These are phyloP conservation scores for Drosophila ohnishii DNA, from an alignment of 1,140 invertebrate species.

Conservation along the genomic window DNA sequence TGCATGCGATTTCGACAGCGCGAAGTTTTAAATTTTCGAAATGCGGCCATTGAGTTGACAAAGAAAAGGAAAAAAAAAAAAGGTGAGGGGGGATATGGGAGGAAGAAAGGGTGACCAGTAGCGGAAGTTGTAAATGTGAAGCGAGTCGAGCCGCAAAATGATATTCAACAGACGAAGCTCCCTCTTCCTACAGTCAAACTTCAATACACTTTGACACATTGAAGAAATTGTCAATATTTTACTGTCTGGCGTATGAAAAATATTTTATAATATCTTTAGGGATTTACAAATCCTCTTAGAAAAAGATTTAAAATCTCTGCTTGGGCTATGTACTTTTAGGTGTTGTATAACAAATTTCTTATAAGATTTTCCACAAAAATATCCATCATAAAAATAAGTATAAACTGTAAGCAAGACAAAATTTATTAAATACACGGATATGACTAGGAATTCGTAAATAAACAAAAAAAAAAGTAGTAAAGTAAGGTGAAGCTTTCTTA, in stretches of 20 bases:
- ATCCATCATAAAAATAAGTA: neutral
- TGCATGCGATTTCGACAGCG: slow-evolving; percentile 57
- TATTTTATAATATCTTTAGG: neutral
- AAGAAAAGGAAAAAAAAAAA: slow-evolving; percentile 42
- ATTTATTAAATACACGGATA: neutral
- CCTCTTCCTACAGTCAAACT: slow-evolving; percentile 15
- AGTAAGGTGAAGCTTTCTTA: neutral
- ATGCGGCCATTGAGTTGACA: slow-evolving; percentile 56
- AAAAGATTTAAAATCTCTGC: neutral
- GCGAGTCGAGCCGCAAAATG: slow-evolving; percentile 69
- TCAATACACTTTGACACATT: neutral
- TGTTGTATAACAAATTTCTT: neutral
- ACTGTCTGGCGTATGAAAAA: no score
- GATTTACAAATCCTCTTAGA: neutral
- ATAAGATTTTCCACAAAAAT: neutral
- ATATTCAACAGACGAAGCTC: slow-evolving; percentile 47
- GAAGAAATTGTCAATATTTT: no score
- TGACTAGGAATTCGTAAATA: neutral
- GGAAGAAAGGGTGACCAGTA: slow-evolving; percentile 16
- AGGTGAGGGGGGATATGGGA: neutral
- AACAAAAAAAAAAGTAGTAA: neutral
- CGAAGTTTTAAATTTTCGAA: slow-evolving; percentile 50
- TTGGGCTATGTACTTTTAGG: neutral
- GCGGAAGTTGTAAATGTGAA: slow-evolving; percentile 67
- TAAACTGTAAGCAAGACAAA: neutral